phyloP scores from a whole-genome alignment of 1,140 invertebrate genomes.

The Brachionus paranguensis region DNA sequence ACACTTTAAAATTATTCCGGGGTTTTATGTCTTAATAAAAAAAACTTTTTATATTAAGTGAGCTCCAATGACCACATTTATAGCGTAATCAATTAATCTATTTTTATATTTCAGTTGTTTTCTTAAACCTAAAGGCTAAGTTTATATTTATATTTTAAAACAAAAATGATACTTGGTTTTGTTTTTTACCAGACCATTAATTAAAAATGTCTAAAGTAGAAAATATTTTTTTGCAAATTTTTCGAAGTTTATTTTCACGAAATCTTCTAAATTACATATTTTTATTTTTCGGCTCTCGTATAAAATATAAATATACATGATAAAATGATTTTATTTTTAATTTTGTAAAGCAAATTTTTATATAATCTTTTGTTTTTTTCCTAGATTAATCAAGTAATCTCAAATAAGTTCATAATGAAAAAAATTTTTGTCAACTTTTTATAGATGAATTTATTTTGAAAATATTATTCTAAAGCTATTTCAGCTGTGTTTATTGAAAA shows the following conservation, averaged over 20 bases:
- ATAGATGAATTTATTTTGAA: not conserved
- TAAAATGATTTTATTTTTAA: not conserved
- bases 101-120: not conserved
- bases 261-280: not conserved
- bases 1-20: too few relatives aligned
- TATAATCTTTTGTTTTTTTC: not conserved
- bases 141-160: too few relatives aligned
- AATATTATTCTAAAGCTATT: not conserved
- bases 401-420: too few relatives aligned
- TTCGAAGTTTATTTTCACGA: not conserved
- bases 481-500: not conserved
- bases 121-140: not conserved
- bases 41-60: too few relatives aligned
- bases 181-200: not conserved
- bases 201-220: not conserved
- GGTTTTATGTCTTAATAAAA: too few relatives aligned
- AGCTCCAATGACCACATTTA: too few relatives aligned
- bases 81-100: too few relatives aligned
- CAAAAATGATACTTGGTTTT: not conserved
- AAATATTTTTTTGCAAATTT: not conserved
- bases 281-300: not conserved
- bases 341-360: not conserved
- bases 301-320: not conserved
- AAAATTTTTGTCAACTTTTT: too few relatives aligned
- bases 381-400: not conserved